Percentiles rank a stretch among this genome's conserved stretches.
phyloP scores from a whole-genome alignment of 2,113 vertebrate species.

The human (Homo sapiens) region GRCh38 chr5:15265001-15265500 shows the following conservation, averaged over 20 bases:
- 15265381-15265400: no score
- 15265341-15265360: neutral
- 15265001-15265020: neutral
- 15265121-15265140: neutral
- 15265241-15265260: neutral
- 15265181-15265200: neutral
- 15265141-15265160: neutral
- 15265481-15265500: fast-evolving
- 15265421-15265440: neutral
- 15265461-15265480: neutral
- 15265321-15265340: neutral
- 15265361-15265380: fast-evolving
- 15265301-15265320: neutral
- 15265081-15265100: neutral
- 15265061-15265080: neutral
- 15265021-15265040: neutral
- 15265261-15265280: neutral
- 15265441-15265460: neutral
- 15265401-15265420: neutral
- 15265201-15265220: neutral
- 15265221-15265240: neutral
- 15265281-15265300: no score
- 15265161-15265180: neutral
- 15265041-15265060: neutral
- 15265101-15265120: neutral